Evolutionary conservation across 30 jellyfish, hydroid and myxozoan genomes (phyloP).

Genomic region (Cassiopea andromeda): DNA sequence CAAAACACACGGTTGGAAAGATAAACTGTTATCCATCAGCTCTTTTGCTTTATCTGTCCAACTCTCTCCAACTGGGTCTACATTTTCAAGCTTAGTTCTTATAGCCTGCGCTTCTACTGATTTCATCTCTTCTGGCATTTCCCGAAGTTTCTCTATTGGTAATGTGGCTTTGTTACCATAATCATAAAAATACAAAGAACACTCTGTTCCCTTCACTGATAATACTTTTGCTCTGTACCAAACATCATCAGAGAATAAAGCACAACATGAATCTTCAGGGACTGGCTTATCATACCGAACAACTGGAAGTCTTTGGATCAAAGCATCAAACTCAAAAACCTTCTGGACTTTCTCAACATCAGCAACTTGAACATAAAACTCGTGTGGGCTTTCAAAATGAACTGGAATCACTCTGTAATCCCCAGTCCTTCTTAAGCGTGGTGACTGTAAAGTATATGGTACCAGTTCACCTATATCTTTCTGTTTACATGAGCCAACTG

Average conservation of each 20-base stretch:
- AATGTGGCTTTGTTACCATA: conserved; percentile 32
- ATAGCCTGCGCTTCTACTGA: conserved; percentile 74
- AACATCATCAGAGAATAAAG: conserved; percentile 50
- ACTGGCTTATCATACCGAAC: conserved; percentile 9
- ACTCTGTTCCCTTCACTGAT: conserved; percentile 14
- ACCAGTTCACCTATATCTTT: neutral
- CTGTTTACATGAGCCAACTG: neutral
- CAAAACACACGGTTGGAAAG: conserved; percentile 32
- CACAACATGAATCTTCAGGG: conserved; percentile 49
- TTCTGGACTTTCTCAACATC: conserved; percentile 29
- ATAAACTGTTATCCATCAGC: conserved; percentile 20
- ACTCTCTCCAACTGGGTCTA: conserved; percentile 28
- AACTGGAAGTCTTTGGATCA: neutral
- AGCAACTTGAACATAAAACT: conserved; percentile 51
- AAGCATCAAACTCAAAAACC: conserved; percentile 32
- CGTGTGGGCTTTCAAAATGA: conserved; percentile 50
- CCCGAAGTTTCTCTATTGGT: conserved; percentile 26
- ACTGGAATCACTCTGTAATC: conserved; percentile 47
- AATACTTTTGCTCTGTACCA: conserved; percentile 80
- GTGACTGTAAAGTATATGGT: conserved; percentile 3
- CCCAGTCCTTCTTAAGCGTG: neutral
- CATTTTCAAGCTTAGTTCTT: conserved; percentile 34
- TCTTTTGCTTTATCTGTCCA: conserved; percentile 22
- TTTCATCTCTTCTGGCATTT: conserved; percentile 73
- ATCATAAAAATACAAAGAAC: conserved; percentile 39